A percentile compares a stretch with the other conserved stretches of the same genome.
Evolutionary conservation across 2,888 invertebrate genomes (phyloP).

Genomic region (Drosophila falleni): DNA sequence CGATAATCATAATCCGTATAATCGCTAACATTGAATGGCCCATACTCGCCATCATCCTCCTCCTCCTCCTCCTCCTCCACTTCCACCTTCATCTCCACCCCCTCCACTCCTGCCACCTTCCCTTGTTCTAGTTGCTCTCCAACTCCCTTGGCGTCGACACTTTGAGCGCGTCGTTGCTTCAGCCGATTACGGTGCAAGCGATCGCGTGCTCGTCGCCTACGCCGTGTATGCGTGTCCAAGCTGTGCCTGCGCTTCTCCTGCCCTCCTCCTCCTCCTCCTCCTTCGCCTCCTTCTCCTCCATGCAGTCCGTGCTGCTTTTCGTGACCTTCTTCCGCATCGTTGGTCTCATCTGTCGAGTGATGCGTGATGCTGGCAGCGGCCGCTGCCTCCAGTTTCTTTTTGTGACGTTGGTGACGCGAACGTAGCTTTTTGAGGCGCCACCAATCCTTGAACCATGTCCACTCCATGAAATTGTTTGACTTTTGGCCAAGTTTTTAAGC

Average conservation of each 20-base stretch:
- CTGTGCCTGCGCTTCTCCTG: constrained; percentile 37
- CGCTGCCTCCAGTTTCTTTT: constrained; percentile 59
- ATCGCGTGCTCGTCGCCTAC: constrained; percentile 47
- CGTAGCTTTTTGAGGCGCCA: constrained; percentile 91
- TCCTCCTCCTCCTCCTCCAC: constrained; percentile 2
- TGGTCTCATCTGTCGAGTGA: not conserved
- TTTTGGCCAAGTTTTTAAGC: constrained; percentile 5
- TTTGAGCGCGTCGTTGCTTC: constrained; percentile 44
- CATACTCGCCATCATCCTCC: constrained; percentile 61
- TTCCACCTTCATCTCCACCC: not conserved
- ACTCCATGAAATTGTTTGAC: constrained; percentile 87
- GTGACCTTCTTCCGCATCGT: not conserved
- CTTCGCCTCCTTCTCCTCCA: no score
- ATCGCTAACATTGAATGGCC: constrained; percentile 61
- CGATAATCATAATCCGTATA: constrained; percentile 58
- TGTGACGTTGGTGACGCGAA: constrained; percentile 73
- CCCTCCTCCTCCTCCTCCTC: not conserved
- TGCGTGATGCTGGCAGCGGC: constrained; percentile 40
- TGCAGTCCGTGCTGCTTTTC: not conserved
- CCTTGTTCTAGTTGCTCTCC: not conserved
- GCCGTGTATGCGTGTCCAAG: constrained; percentile 33
- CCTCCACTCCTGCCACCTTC: not conserved
- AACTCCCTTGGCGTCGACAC: constrained; percentile 23
- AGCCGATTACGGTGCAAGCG: constrained; percentile 43
- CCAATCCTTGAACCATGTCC: constrained; percentile 93